A percentile compares a stretch with the other conserved stretches of the same genome.
These are phyloP conservation scores for Chitala chitala DNA, from an alignment of 2,113 vertebrate species.

Conservation along the genomic window DNA sequence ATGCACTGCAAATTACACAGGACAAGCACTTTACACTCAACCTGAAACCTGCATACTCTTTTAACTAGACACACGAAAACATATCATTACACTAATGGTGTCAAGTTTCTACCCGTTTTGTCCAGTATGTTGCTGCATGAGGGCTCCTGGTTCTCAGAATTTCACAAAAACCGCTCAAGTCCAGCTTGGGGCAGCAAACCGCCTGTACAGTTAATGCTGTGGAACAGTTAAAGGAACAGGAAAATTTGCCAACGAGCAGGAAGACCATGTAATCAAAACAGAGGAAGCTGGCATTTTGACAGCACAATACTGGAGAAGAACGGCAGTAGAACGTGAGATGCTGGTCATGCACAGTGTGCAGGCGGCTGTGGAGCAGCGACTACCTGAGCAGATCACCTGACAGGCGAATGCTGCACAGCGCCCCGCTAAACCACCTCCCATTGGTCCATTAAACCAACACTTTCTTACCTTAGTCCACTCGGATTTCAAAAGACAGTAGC, in stretches of 20 bases:
- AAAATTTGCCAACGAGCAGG: not conserved
- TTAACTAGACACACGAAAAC: not conserved
- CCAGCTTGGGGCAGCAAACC: no score
- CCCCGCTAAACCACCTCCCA: not conserved
- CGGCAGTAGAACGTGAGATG: not conserved
- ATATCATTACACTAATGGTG: not conserved
- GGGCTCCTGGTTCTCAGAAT: not conserved
- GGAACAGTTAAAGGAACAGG: no score
- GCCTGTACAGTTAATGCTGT: not conserved
- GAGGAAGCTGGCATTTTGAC: not conserved
- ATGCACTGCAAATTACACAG: no score
- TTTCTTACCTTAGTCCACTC: constrained; percentile 9
- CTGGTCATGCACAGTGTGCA: not conserved
- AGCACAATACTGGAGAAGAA: not conserved
- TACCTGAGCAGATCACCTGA: not conserved
- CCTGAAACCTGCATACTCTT: not conserved
- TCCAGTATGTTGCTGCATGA: not conserved
- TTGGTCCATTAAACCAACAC: not conserved
- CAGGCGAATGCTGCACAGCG: no score
- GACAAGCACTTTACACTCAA: not conserved
- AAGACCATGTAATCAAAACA: not conserved
- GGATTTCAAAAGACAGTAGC: not conserved
- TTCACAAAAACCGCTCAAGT: not conserved
- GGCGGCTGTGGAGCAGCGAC: not conserved
- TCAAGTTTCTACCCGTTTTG: no score